Evolutionary conservation across 2,113 vertebrate genomes (phyloP).

Genomic region (Aldabrachelys gigantea): DNA sequence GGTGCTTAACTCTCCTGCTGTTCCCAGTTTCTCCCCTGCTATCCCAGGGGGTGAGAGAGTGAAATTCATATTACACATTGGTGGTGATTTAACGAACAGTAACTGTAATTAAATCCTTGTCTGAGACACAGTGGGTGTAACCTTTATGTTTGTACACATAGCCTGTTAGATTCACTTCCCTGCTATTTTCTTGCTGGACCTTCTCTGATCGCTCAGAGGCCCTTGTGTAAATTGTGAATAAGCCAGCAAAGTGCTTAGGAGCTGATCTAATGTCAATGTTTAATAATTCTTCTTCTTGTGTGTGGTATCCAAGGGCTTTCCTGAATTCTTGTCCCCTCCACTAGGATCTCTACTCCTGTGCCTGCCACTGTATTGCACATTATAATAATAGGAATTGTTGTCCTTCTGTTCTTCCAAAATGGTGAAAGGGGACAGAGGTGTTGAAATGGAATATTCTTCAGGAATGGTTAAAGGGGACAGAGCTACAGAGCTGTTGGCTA

Average conservation of each 20-base stretch:
- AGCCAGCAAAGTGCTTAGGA: conserved; percentile 3
- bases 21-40: background rate
- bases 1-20: background rate
- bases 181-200: background rate
- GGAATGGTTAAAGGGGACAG: background rate
- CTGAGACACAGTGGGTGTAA: background rate
- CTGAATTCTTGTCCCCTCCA: background rate
- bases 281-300: background rate
- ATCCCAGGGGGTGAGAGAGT: background rate
- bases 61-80: conserved; percentile 41
- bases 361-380: background rate
- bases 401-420: background rate
- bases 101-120: conserved; percentile 55
- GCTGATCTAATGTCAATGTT: background rate
- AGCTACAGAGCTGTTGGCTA: background rate
- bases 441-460: no score
- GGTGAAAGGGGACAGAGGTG: background rate
- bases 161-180: background rate
- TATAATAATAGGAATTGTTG: background rate
- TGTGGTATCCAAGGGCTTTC: background rate
- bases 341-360: rapidly evolving
- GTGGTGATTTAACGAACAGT: conserved; percentile 49
- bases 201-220: background rate
- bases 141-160: conserved; percentile 1
- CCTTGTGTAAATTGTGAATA: background rate